Evolutionary conservation across 2,888 invertebrate genomes (phyloP).

Genomic region (Troglohyphantes excavatus): DNA sequence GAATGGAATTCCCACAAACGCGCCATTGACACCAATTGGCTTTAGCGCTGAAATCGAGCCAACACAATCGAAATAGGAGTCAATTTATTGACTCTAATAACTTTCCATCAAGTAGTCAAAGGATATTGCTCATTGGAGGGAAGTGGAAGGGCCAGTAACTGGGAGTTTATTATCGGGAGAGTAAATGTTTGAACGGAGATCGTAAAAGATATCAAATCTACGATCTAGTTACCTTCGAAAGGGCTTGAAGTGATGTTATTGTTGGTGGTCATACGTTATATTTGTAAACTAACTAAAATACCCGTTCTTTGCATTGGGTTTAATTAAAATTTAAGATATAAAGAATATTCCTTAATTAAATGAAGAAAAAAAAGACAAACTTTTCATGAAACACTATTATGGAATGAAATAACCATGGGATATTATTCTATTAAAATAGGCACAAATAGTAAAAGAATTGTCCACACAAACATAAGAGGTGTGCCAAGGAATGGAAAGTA

Average conservation of each 20-base stretch:
- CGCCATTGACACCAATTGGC: background rate
- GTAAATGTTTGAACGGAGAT: constrained; percentile 11
- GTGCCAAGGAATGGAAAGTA: no score
- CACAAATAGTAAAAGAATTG: no score
- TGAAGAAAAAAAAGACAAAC: no score
- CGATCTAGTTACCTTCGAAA: no score
- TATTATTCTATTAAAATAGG: no score
- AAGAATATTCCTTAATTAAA: no score
- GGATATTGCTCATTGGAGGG: constrained; percentile 64
- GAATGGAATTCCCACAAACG: background rate
- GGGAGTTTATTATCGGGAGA: constrained; percentile 55
- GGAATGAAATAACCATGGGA: no score
- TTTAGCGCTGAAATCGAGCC: background rate
- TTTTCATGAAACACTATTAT: no score
- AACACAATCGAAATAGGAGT: constrained; percentile 2
- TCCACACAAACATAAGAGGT: no score
- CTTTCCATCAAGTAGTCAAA: constrained; percentile 43
- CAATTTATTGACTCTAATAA: constrained; percentile 67
- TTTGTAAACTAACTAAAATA: no score
- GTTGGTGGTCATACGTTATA: background rate
- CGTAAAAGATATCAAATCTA: constrained; percentile 1
- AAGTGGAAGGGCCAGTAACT: constrained; percentile 34
- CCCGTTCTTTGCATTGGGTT: no score
- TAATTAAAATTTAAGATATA: no score
- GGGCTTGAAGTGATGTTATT: background rate